Percentiles rank a stretch among this genome's conserved stretches.
Evolutionary conservation across 2,797 vertebrate species (phyloP).

Genomic region (Acrossocheilus wenchowensis): DNA sequence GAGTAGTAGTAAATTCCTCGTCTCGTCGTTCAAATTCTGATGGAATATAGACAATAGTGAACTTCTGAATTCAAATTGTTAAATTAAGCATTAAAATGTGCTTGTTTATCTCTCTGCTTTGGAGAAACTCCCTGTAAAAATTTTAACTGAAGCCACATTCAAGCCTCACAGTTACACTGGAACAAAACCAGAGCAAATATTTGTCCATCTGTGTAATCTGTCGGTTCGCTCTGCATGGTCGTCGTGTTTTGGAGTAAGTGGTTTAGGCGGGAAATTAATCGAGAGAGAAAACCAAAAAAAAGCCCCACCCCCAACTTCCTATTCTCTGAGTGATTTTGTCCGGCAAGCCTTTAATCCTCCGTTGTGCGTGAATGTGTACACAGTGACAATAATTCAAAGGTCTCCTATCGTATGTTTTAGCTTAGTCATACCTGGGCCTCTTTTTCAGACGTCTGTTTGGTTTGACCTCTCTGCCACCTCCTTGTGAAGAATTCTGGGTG

Average conservation of each 20-base stretch:
- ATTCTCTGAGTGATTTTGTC: conserved; percentile 67
- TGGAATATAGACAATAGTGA: background rate
- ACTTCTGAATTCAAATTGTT: background rate
- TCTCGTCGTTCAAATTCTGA: background rate
- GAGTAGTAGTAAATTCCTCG: too few species aligned
- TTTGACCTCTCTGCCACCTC: conserved; percentile 72
- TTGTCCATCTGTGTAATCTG: conserved; percentile 54
- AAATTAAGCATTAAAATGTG: background rate
- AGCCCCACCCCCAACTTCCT: conserved; percentile 45
- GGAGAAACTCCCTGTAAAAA: background rate
- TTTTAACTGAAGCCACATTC: background rate
- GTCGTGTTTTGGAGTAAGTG: conserved; percentile 52
- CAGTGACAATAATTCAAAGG: conserved; percentile 75
- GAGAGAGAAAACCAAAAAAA: conserved; percentile 68
- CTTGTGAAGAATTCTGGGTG: conserved; percentile 85
- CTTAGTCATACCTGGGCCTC: conserved; percentile 59
- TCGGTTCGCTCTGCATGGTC: conserved; percentile 18
- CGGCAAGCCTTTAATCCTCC: conserved; percentile 63
- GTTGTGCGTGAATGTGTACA: conserved; percentile 74
- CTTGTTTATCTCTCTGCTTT: background rate
- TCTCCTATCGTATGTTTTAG: conserved; percentile 70
- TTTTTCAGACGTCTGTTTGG: conserved; percentile 64
- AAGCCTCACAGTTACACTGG: conserved; percentile 36
- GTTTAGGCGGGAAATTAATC: conserved; percentile 62
- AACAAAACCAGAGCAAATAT: conserved; percentile 56